A percentile compares a stretch with the other conserved stretches of the same genome.
Conservation (phyloP, 2,797 vertebrate species). For the Tangara arthus region DNA sequence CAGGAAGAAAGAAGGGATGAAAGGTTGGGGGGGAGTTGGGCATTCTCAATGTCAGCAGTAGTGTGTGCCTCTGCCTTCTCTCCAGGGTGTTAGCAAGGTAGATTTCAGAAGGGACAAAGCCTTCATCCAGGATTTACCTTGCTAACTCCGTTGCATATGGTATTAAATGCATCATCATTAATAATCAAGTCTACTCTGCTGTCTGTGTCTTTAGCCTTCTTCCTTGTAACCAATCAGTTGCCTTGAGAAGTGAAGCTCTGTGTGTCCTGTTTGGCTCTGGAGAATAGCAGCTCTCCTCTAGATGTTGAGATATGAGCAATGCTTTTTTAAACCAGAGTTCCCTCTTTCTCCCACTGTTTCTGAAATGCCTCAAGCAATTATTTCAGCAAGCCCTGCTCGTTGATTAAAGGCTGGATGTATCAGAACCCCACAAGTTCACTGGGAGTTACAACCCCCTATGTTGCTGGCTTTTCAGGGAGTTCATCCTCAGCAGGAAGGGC, state of each 20-base stretch:
- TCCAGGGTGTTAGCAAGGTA: background rate
- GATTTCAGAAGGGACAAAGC: background rate
- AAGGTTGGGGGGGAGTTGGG: accelerated
- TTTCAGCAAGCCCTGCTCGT: background rate
- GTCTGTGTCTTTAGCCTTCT: background rate
- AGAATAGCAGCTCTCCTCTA: background rate
- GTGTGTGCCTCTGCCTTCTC: background rate
- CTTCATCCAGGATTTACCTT: background rate
- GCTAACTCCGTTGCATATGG: background rate
- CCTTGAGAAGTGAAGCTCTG: background rate
- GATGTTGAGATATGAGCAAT: background rate
- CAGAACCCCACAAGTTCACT: background rate
- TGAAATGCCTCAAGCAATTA: background rate
- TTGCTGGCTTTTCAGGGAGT: background rate
- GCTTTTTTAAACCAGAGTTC: background rate
- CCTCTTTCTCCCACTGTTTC: background rate
- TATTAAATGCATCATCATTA: background rate
- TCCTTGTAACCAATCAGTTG: background rate
- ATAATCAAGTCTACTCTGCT: background rate
- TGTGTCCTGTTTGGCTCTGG: background rate
- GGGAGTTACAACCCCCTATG: background rate
- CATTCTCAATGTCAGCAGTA: background rate
- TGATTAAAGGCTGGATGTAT: background rate
- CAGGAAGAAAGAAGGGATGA: background rate
- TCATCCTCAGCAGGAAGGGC: background rate